These are phyloP conservation scores for Drosophila gaucha DNA, from an alignment of 2,888 invertebrate genomes.

Conservation along the genomic window DNA sequence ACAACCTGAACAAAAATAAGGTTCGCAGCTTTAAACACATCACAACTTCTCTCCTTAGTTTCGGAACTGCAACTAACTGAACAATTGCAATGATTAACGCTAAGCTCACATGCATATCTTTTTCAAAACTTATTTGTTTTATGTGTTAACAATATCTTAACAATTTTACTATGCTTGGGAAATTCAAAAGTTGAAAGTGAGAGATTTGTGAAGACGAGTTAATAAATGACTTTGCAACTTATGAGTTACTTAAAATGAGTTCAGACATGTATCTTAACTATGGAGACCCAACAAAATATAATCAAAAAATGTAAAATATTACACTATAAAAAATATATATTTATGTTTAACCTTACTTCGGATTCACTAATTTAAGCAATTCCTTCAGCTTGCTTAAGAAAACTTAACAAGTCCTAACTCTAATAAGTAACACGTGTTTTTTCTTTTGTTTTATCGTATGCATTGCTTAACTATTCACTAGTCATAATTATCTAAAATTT, in stretches of 20 bases:
- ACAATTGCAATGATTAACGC: background rate
- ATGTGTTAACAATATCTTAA: constrained; percentile 1
- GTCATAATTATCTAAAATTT: too few relatives aligned
- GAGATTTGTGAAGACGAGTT: too few relatives aligned
- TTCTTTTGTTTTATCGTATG: too few relatives aligned
- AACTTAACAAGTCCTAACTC: background rate
- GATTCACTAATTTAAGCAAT: background rate
- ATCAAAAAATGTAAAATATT: too few relatives aligned
- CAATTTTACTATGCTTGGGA: background rate
- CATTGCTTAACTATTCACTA: too few relatives aligned
- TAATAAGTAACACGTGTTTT: too few relatives aligned
- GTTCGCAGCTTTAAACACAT: constrained; percentile 22
- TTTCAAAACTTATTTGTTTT: background rate
- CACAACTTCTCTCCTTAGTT: background rate
- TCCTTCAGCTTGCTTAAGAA: background rate
- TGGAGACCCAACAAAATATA: too few relatives aligned
- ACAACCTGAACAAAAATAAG: constrained; percentile 22
- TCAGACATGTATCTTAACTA: too few relatives aligned
- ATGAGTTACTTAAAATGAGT: too few relatives aligned
- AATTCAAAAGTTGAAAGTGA: background rate
- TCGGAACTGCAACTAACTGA: constrained; percentile 5
- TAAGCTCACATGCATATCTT: background rate
- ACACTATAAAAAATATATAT: too few relatives aligned
- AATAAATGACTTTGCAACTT: too few relatives aligned
- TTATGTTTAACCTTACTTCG: too few relatives aligned